Conservation (phyloP, 2,888 invertebrate species). For the Emmelina monodactyla region DNA sequence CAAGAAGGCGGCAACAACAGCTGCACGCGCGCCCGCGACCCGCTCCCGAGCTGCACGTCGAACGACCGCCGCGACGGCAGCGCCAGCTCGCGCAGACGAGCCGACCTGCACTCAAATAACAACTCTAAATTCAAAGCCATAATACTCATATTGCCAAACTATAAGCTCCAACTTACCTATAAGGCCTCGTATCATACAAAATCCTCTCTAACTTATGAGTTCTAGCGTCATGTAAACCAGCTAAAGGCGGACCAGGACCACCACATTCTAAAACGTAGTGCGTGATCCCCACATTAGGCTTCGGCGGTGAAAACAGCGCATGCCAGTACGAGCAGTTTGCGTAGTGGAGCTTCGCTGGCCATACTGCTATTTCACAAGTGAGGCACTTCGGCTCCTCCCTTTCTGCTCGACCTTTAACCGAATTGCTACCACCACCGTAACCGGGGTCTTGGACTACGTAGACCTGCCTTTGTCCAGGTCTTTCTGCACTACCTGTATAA, state of each 20-base stretch:
- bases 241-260: slow-evolving; percentile 90
- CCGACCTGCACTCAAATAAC: slow-evolving; percentile 51
- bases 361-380: slow-evolving; percentile 84
- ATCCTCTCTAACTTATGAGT: slow-evolving; percentile 80
- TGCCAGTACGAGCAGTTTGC: slow-evolving; percentile 88
- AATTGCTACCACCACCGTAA: slow-evolving; percentile 65
- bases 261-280: slow-evolving; percentile 87
- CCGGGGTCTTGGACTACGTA: slow-evolving; percentile 84
- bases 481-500: slow-evolving; percentile 81
- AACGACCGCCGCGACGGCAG: slow-evolving; percentile 83
- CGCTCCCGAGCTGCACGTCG: slow-evolving; percentile 86
- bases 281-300: slow-evolving; percentile 50
- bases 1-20: slow-evolving; percentile 88
- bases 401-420: slow-evolving; percentile 49
- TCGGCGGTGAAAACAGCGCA: slow-evolving; percentile 72
- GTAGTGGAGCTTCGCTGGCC: slow-evolving; percentile 82
- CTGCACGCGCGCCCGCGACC: slow-evolving; percentile 87
- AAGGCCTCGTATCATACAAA: slow-evolving; percentile 78
- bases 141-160: too few species aligned
- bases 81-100: slow-evolving; percentile 77
- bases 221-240: slow-evolving; percentile 77
- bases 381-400: slow-evolving; percentile 83
- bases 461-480: slow-evolving; percentile 87
- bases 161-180: too few species aligned
- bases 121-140: neutral